phyloP scores from a whole-genome alignment of 30 jellyfish, hydroid and myxozoan species.

The Pseudorhiza aurosa region DNA sequence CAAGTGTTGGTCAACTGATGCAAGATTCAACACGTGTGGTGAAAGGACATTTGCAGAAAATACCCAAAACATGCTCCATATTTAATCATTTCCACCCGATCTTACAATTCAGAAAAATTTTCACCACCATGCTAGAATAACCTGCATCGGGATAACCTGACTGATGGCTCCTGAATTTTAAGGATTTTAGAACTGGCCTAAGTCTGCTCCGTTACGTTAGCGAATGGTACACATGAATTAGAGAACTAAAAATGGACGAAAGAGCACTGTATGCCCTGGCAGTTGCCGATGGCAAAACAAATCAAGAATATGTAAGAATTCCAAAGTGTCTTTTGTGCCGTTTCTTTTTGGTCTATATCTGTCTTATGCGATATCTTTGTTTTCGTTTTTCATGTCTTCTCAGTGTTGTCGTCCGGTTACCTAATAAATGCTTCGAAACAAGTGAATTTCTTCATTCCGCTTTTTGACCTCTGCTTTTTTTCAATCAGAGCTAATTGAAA shows the following conservation, averaged over 20 bases:
- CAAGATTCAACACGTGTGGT: conserved; percentile 26
- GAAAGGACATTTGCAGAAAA: conserved; percentile 2
- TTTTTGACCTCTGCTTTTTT: too few relatives aligned
- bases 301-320: conserved; percentile 65
- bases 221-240: too few relatives aligned
- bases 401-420: neutral
- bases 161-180: too few relatives aligned
- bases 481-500: neutral
- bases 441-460: too few relatives aligned
- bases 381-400: neutral
- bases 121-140: too few relatives aligned
- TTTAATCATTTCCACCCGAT: neutral
- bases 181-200: too few relatives aligned
- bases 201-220: too few relatives aligned
- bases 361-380: neutral
- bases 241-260: conserved; percentile 82
- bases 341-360: neutral
- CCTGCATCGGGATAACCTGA: too few relatives aligned
- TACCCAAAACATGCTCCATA: neutral
- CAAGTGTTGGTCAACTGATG: neutral
- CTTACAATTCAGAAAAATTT: neutral
- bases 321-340: neutral
- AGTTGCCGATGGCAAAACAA: conserved; percentile 55
- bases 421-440: too few relatives aligned
- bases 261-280: conserved; percentile 61